phyloP scores from a whole-genome alignment of 2,888 invertebrate species.

The Oeneis ivallda region DNA sequence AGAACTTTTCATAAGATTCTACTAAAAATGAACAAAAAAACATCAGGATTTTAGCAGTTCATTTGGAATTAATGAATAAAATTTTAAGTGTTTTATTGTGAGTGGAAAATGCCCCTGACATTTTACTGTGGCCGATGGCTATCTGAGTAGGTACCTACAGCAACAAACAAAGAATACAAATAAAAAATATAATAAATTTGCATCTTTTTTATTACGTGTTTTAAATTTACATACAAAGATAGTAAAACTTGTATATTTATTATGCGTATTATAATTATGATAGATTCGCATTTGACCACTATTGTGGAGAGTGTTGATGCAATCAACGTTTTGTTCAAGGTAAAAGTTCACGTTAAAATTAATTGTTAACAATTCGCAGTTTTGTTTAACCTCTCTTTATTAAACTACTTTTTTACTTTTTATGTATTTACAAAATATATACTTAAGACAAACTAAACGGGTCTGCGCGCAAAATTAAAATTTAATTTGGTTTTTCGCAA shows the following conservation, averaged over 20 bases:
- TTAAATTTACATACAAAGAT: neutral
- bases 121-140: slow-evolving; percentile 16
- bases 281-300: neutral
- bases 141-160: neutral
- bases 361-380: neutral
- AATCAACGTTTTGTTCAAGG: neutral
- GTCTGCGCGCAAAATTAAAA: too few species aligned
- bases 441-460: too few species aligned
- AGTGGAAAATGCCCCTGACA: slow-evolving; percentile 19
- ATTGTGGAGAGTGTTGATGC: neutral
- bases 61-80: slow-evolving; percentile 19
- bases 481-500: too few species aligned
- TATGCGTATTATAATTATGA: neutral
- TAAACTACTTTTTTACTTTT: too few species aligned
- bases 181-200: neutral
- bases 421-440: too few species aligned
- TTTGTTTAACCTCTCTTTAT: neutral
- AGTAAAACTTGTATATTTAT: neutral
- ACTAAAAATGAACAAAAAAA: slow-evolving; percentile 3
- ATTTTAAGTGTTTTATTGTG: slow-evolving; percentile 18
- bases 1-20: neutral
- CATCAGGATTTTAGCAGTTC: slow-evolving; percentile 1
- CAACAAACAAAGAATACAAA: neutral
- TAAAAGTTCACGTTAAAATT: neutral
- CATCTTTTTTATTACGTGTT: slow-evolving; percentile 2